Percentiles rank a stretch among this genome's conserved stretches.
Evolutionary conservation across 1,140 invertebrate genomes (phyloP).

Genomic region (Argopecten irradians): DNA sequence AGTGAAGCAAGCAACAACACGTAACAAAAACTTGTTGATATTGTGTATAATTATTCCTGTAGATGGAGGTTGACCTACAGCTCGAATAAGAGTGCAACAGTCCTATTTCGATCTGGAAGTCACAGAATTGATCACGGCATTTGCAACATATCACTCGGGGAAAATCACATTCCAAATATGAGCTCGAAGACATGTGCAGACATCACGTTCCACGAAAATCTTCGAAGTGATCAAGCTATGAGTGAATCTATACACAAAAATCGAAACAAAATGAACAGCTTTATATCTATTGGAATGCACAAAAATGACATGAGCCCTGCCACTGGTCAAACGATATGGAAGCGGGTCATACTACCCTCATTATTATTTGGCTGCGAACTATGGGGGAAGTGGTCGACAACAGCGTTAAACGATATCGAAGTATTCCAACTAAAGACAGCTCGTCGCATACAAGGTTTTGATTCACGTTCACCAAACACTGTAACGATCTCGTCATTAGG

Average conservation of each 20-base stretch:
- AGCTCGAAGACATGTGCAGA: not conserved
- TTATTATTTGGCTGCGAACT: not conserved
- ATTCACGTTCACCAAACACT: not conserved
- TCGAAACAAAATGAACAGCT: not conserved
- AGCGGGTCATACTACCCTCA: not conserved
- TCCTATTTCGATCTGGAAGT: too few species aligned
- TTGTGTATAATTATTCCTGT: not conserved
- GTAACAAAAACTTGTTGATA: not conserved
- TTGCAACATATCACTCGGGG: too few species aligned
- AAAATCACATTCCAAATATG: not conserved
- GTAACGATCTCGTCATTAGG: not conserved
- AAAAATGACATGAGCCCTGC: not conserved
- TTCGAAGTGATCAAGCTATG: not conserved
- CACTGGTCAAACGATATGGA: not conserved
- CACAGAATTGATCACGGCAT: too few species aligned
- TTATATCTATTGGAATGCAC: not conserved
- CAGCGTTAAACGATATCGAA: not conserved
- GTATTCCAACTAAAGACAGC: not conserved
- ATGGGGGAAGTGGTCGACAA: not conserved
- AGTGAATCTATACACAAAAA: not conserved
- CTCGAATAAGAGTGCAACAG: not conserved
- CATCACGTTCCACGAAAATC: not conserved
- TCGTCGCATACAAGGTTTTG: not conserved
- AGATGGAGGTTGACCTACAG: too few species aligned
- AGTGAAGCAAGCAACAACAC: not conserved